These are phyloP conservation scores for Calyptommatus sinebrachiatus DNA, from an alignment of 2,113 vertebrate species.

Conservation along the genomic window DNA sequence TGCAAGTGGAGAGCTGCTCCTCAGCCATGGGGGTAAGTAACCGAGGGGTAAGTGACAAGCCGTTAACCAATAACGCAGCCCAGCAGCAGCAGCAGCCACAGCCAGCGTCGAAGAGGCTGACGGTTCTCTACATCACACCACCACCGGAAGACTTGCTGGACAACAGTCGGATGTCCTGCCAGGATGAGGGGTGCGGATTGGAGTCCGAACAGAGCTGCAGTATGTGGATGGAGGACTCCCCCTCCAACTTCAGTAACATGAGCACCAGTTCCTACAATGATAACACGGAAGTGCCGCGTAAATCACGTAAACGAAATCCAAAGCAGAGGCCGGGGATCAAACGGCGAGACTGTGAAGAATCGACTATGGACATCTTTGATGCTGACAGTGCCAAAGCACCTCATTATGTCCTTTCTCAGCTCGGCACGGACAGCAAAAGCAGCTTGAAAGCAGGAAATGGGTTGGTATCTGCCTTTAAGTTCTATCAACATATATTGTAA, in stretches of 20 bases:
- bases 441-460: slow-evolving; percentile 92
- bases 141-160: slow-evolving; percentile 97
- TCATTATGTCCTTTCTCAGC: slow-evolving; percentile 98
- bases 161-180: slow-evolving; percentile 96
- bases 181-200: slow-evolving; percentile 84
- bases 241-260: slow-evolving; percentile 97
- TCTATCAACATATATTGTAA: slow-evolving; percentile 66
- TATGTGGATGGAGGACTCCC: slow-evolving; percentile 98
- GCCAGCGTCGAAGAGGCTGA: slow-evolving; percentile 89
- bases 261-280: slow-evolving; percentile 96
- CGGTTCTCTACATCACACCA: slow-evolving; percentile 95
- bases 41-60: slow-evolving; percentile 85
- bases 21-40: slow-evolving; percentile 86
- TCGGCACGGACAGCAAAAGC: slow-evolving; percentile 91
- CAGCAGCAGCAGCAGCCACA: slow-evolving; percentile 73
- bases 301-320: slow-evolving; percentile 96
- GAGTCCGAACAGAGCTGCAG: slow-evolving; percentile 97
- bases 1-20: slow-evolving; percentile 84
- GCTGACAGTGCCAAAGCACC: slow-evolving; percentile 98
- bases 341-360: slow-evolving; percentile 78
- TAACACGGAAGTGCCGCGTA: slow-evolving; percentile 97
- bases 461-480: slow-evolving; percentile 79
- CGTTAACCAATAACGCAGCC: slow-evolving; percentile 75
- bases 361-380: slow-evolving; percentile 98
- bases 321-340: slow-evolving; percentile 95